Evolutionary conservation across 2,888 invertebrate genomes (phyloP).

Genomic region (Cheilosia vernalis): DNA sequence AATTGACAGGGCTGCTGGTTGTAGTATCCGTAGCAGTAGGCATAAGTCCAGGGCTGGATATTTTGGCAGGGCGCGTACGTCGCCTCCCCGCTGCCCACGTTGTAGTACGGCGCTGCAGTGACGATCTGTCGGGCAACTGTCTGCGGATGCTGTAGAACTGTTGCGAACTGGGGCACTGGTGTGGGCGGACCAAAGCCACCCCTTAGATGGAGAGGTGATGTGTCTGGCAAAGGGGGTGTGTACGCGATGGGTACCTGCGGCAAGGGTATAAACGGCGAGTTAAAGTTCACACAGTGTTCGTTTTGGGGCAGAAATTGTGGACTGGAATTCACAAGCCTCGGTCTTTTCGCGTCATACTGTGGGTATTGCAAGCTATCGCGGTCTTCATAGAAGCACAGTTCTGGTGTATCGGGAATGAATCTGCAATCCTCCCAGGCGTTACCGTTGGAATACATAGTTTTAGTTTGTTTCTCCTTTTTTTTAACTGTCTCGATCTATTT

Average conservation of each 20-base stretch:
- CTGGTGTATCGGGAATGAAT: conserved; percentile 40
- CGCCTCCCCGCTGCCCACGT: conserved; percentile 36
- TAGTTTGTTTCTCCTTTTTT: background rate
- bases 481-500: too few species aligned
- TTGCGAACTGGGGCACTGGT: conserved; percentile 35
- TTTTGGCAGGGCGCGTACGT: conserved; percentile 84
- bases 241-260: conserved; percentile 68
- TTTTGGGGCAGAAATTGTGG: conserved; percentile 53
- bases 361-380: conserved; percentile 23
- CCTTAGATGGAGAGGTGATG: conserved; percentile 25
- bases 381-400: conserved; percentile 62
- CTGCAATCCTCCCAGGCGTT: conserved; percentile 54
- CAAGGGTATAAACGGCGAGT: conserved; percentile 54
- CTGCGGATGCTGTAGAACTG: conserved; percentile 45
- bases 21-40: conserved; percentile 87
- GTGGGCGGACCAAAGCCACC: conserved; percentile 3
- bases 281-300: conserved; percentile 75
- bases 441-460: conserved; percentile 47
- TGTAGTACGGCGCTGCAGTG: conserved; percentile 64
- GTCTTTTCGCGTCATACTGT: conserved; percentile 46
- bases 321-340: conserved; percentile 30
- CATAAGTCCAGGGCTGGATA: conserved; percentile 86
- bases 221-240: conserved; percentile 42
- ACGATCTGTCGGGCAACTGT: conserved; percentile 48
- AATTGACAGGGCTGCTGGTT: conserved; percentile 87